Conservation (phyloP, 2,888 invertebrate species). For the Dinocampus coccinellae region DNA sequence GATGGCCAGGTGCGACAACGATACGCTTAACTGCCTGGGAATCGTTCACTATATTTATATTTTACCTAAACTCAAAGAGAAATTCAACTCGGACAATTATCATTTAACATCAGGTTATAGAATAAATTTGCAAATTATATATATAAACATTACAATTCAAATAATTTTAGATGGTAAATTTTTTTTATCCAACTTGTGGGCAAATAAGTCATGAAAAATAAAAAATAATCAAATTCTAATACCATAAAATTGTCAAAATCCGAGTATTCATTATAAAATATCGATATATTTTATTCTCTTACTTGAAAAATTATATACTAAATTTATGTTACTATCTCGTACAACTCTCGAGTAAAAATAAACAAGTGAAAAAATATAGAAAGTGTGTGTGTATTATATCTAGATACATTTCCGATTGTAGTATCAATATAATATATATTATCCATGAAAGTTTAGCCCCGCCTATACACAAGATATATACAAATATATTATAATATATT, state of each 20-base stretch:
- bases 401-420: not conserved
- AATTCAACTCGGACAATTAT: no score
- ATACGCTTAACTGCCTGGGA: slow-evolving; percentile 52
- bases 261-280: not conserved
- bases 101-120: no score
- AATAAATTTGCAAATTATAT: no score
- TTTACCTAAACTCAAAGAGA: no score
- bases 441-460: not conserved
- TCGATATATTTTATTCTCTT: not conserved
- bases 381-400: not conserved
- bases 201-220: no score
- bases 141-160: no score
- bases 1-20: slow-evolving; percentile 48
- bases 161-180: no score
- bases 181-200: no score
- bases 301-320: not conserved
- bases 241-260: not conserved
- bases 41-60: slow-evolving; percentile 32
- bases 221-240: no score
- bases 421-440: not conserved
- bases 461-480: not conserved
- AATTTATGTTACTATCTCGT: not conserved
- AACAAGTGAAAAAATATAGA: not conserved
- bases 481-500: no score
- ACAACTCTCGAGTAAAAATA: not conserved